phyloP scores from a whole-genome alignment of 2,797 vertebrate species.

The Psittacula echo region DNA sequence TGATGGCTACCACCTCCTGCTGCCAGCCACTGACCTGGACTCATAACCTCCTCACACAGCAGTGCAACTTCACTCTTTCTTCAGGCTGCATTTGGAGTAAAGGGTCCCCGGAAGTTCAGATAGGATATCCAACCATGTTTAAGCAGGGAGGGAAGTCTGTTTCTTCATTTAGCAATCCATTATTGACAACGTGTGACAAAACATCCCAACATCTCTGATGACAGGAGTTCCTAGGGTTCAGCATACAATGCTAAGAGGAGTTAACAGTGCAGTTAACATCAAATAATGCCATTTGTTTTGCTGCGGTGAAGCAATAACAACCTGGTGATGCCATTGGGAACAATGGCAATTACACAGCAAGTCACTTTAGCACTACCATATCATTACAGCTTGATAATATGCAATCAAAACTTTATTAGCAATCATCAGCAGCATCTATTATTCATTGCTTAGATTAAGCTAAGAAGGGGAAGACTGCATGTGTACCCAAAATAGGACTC shows the following conservation, averaged over 20 bases:
- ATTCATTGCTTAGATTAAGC: neutral
- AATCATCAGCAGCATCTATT: slow-evolving; percentile 41
- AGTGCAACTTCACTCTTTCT: fast-evolving
- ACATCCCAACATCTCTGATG: neutral
- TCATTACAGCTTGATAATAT: slow-evolving; percentile 34
- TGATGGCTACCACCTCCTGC: neutral
- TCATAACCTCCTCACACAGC: fast-evolving
- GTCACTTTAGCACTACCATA: neutral
- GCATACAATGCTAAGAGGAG: neutral
- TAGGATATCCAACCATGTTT: neutral
- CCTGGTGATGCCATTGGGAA: slow-evolving; percentile 29
- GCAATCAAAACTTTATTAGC: slow-evolving; percentile 68
- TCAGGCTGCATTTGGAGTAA: neutral
- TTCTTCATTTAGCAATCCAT: neutral
- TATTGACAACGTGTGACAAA: neutral
- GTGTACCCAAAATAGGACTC: neutral
- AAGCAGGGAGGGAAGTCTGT: neutral
- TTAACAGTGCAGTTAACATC: neutral
- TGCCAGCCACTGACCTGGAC: neutral
- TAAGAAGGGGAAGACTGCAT: neutral
- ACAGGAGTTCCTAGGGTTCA: neutral
- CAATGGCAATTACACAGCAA: slow-evolving; percentile 48
- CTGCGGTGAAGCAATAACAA: neutral
- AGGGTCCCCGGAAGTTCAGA: neutral
- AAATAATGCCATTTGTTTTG: neutral